phyloP scores from a whole-genome alignment of 23 tunicate genomes.

The Halocynthia roretzi region DNA sequence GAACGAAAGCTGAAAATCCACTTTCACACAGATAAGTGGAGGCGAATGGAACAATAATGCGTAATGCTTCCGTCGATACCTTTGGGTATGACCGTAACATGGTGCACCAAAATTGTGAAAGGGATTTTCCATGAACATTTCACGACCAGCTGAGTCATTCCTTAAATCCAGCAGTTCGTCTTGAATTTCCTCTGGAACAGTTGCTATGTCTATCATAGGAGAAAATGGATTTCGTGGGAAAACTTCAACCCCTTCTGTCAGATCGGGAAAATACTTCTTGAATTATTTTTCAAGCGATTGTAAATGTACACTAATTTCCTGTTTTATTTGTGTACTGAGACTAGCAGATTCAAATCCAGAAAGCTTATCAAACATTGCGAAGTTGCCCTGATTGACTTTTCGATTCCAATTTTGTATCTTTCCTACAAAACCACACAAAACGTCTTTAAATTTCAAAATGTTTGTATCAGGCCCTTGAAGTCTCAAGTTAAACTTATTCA shows the following conservation, averaged over 20 bases:
- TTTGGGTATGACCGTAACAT: constrained; percentile 42
- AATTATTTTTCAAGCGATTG: constrained; percentile 19
- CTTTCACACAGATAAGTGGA: constrained; percentile 54
- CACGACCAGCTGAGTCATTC: constrained; percentile 31
- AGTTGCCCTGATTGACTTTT: constrained; percentile 13
- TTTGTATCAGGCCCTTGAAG: constrained; percentile 47
- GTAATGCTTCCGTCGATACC: constrained; percentile 32
- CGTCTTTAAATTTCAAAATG: constrained; percentile 41
- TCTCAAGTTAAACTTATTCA: constrained; percentile 47
- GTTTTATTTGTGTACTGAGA: constrained; percentile 12
- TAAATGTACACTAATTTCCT: constrained; percentile 16
- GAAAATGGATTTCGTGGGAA: constrained; percentile 26
- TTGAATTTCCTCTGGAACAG: constrained; percentile 23
- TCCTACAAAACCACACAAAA: background rate
- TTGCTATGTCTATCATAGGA: constrained; percentile 23
- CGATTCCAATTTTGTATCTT: constrained; percentile 26
- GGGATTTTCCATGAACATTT: constrained; percentile 16
- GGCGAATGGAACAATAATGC: constrained; percentile 34
- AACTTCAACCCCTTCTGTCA: constrained; percentile 17
- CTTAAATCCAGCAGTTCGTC: constrained; percentile 16
- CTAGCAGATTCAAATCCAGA: constrained; percentile 21
- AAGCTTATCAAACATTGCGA: constrained; percentile 14
- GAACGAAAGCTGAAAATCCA: constrained; percentile 48
- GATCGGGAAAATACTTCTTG: constrained; percentile 30
- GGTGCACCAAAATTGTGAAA: constrained; percentile 44